Percentiles rank a stretch among this genome's conserved stretches.
Conservation (phyloP, 2,797 vertebrate species). For the Melanotaenia trifasciata region DNA sequence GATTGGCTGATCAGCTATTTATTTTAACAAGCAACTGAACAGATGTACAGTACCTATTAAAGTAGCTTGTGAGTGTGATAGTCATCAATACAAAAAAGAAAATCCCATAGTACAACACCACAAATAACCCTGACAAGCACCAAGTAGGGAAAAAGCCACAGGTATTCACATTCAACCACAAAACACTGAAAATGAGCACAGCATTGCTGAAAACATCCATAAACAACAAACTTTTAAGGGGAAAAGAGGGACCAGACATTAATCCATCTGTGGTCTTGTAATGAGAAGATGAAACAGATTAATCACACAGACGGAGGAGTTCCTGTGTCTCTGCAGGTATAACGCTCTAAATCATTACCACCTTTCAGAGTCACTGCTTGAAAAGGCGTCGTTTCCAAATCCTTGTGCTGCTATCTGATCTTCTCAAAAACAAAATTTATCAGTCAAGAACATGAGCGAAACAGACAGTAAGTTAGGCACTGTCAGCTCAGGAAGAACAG, state of each 20-base stretch:
- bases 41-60: too few species aligned
- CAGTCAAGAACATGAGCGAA: constrained; percentile 39
- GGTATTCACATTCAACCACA: constrained; percentile 45
- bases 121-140: constrained; percentile 44
- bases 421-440: constrained; percentile 67
- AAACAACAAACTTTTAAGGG: constrained; percentile 56
- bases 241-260: constrained; percentile 52
- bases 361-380: constrained; percentile 62
- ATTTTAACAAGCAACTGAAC: too few species aligned
- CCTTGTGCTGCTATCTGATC: constrained; percentile 75
- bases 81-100: not conserved
- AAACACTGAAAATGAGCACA: constrained; percentile 59
- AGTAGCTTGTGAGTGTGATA: too few species aligned
- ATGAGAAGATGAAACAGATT: constrained; percentile 75
- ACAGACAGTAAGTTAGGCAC: constrained; percentile 28
- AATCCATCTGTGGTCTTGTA: constrained; percentile 64
- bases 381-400: constrained; percentile 75
- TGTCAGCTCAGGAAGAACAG: constrained; percentile 24
- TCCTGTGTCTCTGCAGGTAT: constrained; percentile 64
- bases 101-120: constrained; percentile 46
- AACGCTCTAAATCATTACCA: constrained; percentile 77
- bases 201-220: constrained; percentile 32
- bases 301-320: constrained; percentile 67
- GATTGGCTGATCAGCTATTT: not conserved
- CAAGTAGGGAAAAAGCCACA: constrained; percentile 54